Conservation (phyloP, 2,113 vertebrate genomes). For the Nyctereutes procyonoides region DNA sequence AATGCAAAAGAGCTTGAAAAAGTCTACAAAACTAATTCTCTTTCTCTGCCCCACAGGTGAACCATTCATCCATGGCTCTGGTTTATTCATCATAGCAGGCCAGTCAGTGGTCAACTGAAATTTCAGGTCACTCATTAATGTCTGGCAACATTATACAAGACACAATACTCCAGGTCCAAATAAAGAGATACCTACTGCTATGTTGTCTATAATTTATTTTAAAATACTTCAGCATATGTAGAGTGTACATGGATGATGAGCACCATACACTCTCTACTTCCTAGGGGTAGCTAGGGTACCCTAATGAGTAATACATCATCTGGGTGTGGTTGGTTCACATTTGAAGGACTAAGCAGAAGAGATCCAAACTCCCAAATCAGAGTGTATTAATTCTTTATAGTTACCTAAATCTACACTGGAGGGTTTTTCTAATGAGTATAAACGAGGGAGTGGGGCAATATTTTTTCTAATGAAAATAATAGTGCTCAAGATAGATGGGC, state of each 20-base stretch:
- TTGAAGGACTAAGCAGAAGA: neutral
- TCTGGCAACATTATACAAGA: neutral
- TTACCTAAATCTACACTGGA: neutral
- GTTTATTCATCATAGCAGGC: neutral
- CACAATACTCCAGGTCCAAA: neutral
- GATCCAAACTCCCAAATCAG: neutral
- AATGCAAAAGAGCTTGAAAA: neutral
- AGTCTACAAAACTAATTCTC: neutral
- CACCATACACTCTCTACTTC: neutral
- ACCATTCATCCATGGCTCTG: neutral
- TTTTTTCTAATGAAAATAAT: slow-evolving; percentile 33
- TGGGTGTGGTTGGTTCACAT: neutral
- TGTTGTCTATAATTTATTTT: neutral
- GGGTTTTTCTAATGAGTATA: neutral
- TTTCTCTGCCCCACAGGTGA: neutral
- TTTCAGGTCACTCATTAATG: neutral
- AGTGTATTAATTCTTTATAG: neutral
- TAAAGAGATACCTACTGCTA: neutral
- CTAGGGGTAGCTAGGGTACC: neutral
- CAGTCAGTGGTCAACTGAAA: neutral
- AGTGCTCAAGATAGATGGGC: neutral
- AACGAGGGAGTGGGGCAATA: neutral
- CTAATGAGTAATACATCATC: neutral
- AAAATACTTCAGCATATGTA: neutral
- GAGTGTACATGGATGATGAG: neutral